Conservation (phyloP, 2,888 invertebrate species). For the Gastrophysa polygoni region DNA sequence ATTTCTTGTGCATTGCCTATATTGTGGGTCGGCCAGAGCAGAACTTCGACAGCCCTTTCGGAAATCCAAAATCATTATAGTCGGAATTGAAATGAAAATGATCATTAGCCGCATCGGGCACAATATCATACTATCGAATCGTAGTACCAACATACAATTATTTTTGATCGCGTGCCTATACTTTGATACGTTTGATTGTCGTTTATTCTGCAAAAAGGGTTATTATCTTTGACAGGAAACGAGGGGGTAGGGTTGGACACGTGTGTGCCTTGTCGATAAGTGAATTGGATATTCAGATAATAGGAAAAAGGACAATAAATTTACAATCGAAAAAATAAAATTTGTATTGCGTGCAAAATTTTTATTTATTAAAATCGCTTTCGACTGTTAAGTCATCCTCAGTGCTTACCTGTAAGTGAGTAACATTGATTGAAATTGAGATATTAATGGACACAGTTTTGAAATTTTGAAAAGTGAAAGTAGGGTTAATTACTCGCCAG, state of each 20-base stretch:
- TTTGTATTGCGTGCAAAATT: too few relatives aligned
- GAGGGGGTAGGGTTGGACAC: constrained; percentile 2
- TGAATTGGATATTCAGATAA: neutral
- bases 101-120: constrained; percentile 2
- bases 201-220: constrained; percentile 3
- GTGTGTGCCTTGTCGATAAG: constrained; percentile 7
- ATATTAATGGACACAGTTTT: too few relatives aligned
- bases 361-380: too few relatives aligned
- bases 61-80: neutral
- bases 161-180: constrained; percentile 4
- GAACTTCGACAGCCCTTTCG: neutral
- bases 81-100: constrained; percentile 11
- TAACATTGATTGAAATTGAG: too few relatives aligned
- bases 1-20: neutral
- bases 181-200: constrained; percentile 1
- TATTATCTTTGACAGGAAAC: constrained; percentile 14
- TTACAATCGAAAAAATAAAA: too few relatives aligned
- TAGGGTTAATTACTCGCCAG: too few relatives aligned
- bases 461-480: too few relatives aligned
- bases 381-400: too few relatives aligned
- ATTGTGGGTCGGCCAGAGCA: neutral
- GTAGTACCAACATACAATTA: too few relatives aligned
- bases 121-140: neutral
- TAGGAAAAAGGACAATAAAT: neutral
- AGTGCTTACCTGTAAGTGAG: too few relatives aligned